Percentiles rank a stretch among this genome's conserved stretches.
phyloP scores from a whole-genome alignment of 2,113 vertebrate genomes.

The Thymallus thymallus region DNA sequence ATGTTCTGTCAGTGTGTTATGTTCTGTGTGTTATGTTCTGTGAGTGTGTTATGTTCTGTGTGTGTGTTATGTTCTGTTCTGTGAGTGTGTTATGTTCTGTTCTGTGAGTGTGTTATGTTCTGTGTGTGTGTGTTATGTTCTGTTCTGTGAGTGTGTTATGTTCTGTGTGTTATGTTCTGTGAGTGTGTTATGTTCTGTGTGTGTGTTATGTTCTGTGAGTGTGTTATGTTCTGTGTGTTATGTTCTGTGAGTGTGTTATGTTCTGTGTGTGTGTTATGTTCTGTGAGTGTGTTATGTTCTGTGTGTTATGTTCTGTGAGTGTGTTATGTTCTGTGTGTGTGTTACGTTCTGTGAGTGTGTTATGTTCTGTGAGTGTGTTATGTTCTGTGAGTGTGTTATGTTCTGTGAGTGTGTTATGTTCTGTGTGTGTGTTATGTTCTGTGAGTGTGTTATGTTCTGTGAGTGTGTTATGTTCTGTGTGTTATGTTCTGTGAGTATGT shows the following conservation, averaged over 20 bases:
- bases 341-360: too few species aligned
- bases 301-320: neutral
- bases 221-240: neutral
- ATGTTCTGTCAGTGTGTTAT: conserved; percentile 37
- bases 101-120: too few species aligned
- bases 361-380: too few species aligned
- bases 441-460: conserved; percentile 9
- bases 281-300: too few species aligned
- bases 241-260: too few species aligned
- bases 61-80: neutral
- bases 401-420: neutral
- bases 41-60: neutral
- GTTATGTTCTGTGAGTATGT: conserved; percentile 14
- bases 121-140: too few species aligned
- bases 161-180: neutral
- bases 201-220: neutral
- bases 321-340: too few species aligned
- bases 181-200: too few species aligned
- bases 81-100: neutral
- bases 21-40: conserved; percentile 25
- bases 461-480: conserved; percentile 36
- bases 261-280: neutral
- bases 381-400: too few species aligned
- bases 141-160: too few species aligned
- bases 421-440: too few species aligned